Percentiles rank a stretch among this genome's conserved stretches.
phyloP scores from a whole-genome alignment of 2,888 invertebrate genomes.

The Notocelia uddmanniana region DNA sequence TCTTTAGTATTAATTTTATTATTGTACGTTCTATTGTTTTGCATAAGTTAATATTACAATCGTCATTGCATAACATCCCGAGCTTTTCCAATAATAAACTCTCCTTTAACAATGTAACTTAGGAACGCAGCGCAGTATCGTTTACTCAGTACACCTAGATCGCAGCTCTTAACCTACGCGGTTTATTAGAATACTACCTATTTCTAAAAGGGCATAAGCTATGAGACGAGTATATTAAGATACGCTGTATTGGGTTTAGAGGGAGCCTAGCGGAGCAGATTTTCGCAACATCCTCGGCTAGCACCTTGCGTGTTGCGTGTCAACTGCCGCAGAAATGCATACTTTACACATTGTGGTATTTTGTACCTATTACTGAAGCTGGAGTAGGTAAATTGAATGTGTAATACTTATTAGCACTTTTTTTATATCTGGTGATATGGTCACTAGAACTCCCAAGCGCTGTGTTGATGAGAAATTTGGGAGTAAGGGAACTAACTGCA shows the following conservation, averaged over 20 bases:
- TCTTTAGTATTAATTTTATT: no score
- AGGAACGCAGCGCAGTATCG: constrained; percentile 12
- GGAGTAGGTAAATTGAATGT: not conserved
- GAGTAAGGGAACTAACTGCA: no score
- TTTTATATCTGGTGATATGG: no score
- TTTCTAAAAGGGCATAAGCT: not conserved
- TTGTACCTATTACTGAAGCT: not conserved
- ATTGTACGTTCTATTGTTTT: no score
- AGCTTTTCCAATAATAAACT: not conserved
- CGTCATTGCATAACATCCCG: not conserved
- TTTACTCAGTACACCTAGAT: constrained; percentile 12
- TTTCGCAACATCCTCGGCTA: constrained; percentile 42
- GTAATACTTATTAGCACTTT: no score
- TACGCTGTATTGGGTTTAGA: not conserved
- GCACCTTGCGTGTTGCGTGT: constrained; percentile 44
- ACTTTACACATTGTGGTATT: constrained; percentile 31
- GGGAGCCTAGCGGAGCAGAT: constrained; percentile 22
- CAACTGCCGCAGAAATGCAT: constrained; percentile 36
- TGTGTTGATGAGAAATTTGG: no score
- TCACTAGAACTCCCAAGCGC: no score
- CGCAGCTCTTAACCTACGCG: constrained; percentile 30
- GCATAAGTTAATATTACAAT: not conserved
- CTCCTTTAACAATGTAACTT: not conserved
- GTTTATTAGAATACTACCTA: constrained; percentile 1
- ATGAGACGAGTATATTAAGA: not conserved